Base-by-base conservation (phyloP, 2,888 invertebrate species). In the Epinotia brunnichana region DNA sequence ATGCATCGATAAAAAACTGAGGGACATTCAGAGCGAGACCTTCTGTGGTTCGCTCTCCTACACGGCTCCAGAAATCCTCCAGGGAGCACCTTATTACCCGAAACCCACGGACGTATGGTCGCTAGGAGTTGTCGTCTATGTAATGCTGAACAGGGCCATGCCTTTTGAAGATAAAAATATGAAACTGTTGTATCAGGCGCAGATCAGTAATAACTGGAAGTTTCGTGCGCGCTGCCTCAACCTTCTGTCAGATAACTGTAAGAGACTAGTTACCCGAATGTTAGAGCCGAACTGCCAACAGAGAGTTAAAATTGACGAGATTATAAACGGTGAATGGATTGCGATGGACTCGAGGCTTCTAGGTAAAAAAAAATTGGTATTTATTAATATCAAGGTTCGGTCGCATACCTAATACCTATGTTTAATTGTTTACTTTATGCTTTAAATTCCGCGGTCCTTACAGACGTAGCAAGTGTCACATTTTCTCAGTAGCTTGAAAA, bases 41-140 rank as follows among this genome's bases (percentile, higher is more conserved):
- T 97, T 96, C 85, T 98, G 97, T 83, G 98, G 97, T 0, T 97
- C 97, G 0, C 89, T 97, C 19, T 97, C 97, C 0, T 98, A 98
- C 82, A 97, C 97, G 0, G 97, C 98, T 0, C 97, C 98, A 0
- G 98, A 98, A 90, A 96, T 98, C 74, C 90, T 98, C n/a, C 94
- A 95, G 76, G 97, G 97, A 0, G 90, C 94, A 3, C 95, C 96
- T 0, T 96, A 96, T 82, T 94, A 94, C 77, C 96, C 96, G 0
- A 96, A 96, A 87, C 94, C 95, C 4, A 94, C 96, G 0, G 98
- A 98, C 82, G 88, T 97, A 35, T 98, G 97, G 97, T 96, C 97
- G 0, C 88, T 97, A 48, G 97, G 96, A 0, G 94, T 96, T 3
- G 95, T 98, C 4, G 90, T 97, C 0, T 98, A 96, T 83, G 96